Evolutionary conservation across 2,888 invertebrate species (phyloP).

Genomic region (Erebia ligea): DNA sequence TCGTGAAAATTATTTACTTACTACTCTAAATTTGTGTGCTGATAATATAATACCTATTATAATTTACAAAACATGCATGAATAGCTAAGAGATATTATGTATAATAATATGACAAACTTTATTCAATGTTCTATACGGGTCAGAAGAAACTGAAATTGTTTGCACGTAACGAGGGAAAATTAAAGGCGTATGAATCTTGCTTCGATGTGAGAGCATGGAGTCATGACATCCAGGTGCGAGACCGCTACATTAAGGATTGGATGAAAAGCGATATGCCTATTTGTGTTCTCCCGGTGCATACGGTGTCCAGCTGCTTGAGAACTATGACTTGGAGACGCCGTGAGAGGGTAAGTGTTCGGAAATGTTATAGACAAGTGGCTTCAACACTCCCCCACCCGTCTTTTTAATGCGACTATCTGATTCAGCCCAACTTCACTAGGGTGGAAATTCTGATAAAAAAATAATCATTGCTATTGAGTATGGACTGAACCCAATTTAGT

Average conservation of each 20-base stretch:
- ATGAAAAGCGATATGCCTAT: constrained; percentile 69
- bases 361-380: background rate
- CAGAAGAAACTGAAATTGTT: constrained; percentile 52
- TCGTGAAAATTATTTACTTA: background rate
- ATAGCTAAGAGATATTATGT: background rate
- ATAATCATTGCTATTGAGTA: no score
- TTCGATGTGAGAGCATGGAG: constrained; percentile 82
- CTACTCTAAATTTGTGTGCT: background rate
- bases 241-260: constrained; percentile 72
- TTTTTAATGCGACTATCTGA: no score
- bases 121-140: constrained; percentile 62
- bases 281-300: constrained; percentile 58
- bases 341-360: constrained; percentile 52
- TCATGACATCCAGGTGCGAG: constrained; percentile 60
- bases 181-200: constrained; percentile 81
- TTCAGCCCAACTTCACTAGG: no score
- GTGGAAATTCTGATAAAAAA: no score
- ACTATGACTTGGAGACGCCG: constrained; percentile 62
- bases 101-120: constrained; percentile 21
- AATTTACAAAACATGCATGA: constrained; percentile 1
- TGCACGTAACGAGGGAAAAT: constrained; percentile 78
- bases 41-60: background rate
- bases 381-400: no score
- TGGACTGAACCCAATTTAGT: no score
- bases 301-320: constrained; percentile 54